Percentiles rank a stretch among this genome's conserved stretches.
Evolutionary conservation across 2,888 invertebrate species (phyloP).

Genomic region (Clunio marinus): DNA sequence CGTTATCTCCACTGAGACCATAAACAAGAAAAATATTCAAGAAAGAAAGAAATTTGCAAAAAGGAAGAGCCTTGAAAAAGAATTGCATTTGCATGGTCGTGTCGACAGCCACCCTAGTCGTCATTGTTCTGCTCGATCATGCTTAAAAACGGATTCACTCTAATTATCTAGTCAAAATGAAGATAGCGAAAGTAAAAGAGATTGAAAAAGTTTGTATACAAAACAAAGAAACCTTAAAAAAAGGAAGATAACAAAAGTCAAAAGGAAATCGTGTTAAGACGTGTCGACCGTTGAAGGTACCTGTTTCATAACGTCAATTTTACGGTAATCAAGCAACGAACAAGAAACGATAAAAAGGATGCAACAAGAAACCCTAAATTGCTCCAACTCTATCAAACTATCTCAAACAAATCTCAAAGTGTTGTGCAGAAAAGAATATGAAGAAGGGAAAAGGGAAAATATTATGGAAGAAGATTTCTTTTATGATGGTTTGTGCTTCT

Average conservation of each 20-base stretch:
- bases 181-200: neutral
- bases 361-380: conserved; percentile 7
- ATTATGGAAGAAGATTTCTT: neutral
- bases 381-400: neutral
- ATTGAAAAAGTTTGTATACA: neutral
- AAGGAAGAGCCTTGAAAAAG: neutral
- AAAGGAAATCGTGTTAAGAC: conserved; percentile 32
- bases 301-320: conserved; percentile 20
- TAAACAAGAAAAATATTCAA: conserved; percentile 19
- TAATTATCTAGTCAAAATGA: neutral
- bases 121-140: neutral
- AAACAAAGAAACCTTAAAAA: conserved; percentile 3
- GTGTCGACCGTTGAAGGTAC: conserved; percentile 25
- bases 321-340: conserved; percentile 14
- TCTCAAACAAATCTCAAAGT: too few species aligned
- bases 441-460: neutral
- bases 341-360: conserved; percentile 11
- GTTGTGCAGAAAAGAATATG: neutral
- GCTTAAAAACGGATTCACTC: conserved; percentile 16
- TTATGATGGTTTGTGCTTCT: neutral
- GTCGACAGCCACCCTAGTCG: conserved; percentile 20
- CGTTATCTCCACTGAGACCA: conserved; percentile 10
- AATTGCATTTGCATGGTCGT: neutral
- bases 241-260: conserved; percentile 23
- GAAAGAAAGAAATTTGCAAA: neutral